These are phyloP conservation scores for Drosophila suzukii DNA, from an alignment of 1,140 invertebrate genomes.

Conservation along the genomic window DNA sequence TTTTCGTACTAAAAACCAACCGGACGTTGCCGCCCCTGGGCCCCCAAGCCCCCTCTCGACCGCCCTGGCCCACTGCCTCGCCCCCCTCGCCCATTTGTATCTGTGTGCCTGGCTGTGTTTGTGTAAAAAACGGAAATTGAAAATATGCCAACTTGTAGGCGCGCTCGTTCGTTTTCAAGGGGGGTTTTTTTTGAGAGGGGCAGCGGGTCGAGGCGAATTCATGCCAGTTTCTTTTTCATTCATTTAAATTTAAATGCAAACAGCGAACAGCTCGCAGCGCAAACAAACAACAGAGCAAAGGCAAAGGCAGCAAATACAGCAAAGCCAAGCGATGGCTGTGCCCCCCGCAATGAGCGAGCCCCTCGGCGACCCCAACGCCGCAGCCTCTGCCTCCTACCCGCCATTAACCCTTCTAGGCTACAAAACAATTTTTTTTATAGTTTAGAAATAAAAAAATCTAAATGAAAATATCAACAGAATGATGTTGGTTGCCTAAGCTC, in stretches of 20 bases:
- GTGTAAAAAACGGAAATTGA: conserved; percentile 84
- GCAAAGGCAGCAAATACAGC: conserved; percentile 30
- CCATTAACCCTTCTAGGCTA: conserved; percentile 19
- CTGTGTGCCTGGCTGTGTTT: conserved; percentile 43
- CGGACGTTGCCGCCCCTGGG: conserved; percentile 69
- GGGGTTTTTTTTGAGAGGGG: conserved; percentile 12
- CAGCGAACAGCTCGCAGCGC: conserved; percentile 47
- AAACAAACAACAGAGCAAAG: conserved; percentile 56
- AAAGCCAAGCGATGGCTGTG: conserved; percentile 32
- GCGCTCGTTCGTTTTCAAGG: conserved; percentile 65
- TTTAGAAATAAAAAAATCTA: not conserved
- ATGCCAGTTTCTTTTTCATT: conserved; percentile 79
- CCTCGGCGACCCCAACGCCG: conserved; percentile 2
- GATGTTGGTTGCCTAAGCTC: not conserved
- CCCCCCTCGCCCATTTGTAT: not conserved
- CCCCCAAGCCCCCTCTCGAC: conserved; percentile 26
- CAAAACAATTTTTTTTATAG: not conserved
- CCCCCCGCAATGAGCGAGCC: conserved; percentile 49
- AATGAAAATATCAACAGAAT: not conserved
- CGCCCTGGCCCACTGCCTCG: not conserved
- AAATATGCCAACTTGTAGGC: conserved; percentile 85
- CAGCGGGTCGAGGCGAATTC: conserved; percentile 66
- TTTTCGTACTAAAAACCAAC: conserved; percentile 80
- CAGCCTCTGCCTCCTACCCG: conserved; percentile 16
- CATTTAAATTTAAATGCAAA: conserved; percentile 82